These are phyloP conservation scores for Periphyllus acericola DNA, from an alignment of 2,888 invertebrate genomes.

Conservation along the genomic window DNA sequence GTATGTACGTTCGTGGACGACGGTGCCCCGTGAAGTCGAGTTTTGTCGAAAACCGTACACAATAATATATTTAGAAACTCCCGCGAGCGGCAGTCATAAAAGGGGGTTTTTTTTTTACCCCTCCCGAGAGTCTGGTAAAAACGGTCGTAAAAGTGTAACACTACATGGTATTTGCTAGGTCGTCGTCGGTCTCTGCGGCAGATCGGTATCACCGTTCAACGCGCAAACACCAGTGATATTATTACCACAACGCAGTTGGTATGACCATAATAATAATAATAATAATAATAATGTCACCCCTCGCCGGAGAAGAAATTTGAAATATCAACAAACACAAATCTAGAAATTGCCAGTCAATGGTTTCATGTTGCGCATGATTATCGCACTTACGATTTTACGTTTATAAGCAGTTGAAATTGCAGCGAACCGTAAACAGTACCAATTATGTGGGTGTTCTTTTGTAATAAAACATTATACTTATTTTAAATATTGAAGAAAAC, in stretches of 20 bases:
- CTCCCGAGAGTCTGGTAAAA: neutral
- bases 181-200: neutral
- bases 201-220: slow-evolving; percentile 52
- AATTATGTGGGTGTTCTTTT: neutral
- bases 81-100: slow-evolving; percentile 35
- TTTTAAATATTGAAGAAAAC: neutral
- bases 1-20: too few relatives aligned
- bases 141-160: slow-evolving; percentile 35
- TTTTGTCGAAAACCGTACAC: slow-evolving; percentile 1
- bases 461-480: neutral
- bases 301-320: too few relatives aligned
- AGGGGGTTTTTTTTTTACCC: neutral
- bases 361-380: neutral
- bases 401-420: neutral
- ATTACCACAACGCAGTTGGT: neutral
- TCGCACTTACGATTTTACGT: neutral
- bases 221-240: slow-evolving; percentile 8
- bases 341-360: neutral
- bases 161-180: neutral
- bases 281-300: too few relatives aligned
- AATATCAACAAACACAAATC: too few relatives aligned
- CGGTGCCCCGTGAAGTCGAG: neutral
- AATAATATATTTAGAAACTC: slow-evolving; percentile 18
- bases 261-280: neutral
- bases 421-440: neutral